A percentile compares a stretch with the other conserved stretches of the same genome.
phyloP scores from a whole-genome alignment of 1,140 invertebrate species.

The Cephus cinctus region DNA sequence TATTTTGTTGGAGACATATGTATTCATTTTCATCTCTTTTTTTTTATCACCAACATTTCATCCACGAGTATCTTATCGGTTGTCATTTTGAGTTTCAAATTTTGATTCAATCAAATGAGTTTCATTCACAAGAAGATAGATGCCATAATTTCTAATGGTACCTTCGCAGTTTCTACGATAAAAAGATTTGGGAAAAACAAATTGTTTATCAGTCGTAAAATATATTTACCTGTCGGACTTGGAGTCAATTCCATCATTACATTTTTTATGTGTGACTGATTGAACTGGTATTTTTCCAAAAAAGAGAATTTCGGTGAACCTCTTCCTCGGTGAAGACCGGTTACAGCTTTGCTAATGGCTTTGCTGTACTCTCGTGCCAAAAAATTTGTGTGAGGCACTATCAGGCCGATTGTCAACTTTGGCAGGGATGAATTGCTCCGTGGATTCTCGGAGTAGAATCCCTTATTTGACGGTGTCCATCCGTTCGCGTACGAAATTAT shows the following conservation, averaged over 20 bases:
- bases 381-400: constrained; percentile 67
- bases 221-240: constrained; percentile 69
- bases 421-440: constrained; percentile 22
- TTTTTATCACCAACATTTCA: neutral
- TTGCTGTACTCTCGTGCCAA: constrained; percentile 66
- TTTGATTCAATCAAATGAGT: too few species aligned
- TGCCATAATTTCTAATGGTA: neutral
- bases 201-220: constrained; percentile 1
- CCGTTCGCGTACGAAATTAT: neutral
- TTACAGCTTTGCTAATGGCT: constrained; percentile 66
- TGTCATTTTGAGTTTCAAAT: too few species aligned
- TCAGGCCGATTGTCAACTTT: constrained; percentile 61
- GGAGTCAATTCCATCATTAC: constrained; percentile 72
- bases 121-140: too few species aligned
- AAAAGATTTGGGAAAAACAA: neutral
- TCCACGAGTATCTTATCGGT: neutral
- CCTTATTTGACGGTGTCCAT: neutral
- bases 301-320: constrained; percentile 59
- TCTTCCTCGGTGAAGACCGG: constrained; percentile 59
- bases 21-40: too few species aligned
- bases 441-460: neutral
- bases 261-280: constrained; percentile 61
- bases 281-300: constrained; percentile 64
- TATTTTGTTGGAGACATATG: too few species aligned
- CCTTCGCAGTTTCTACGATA: neutral